Percentiles rank a stretch among this genome's conserved stretches.
Evolutionary conservation across 2,797 vertebrate species (phyloP).

Genomic region (Eleutherodactylus coqui): DNA sequence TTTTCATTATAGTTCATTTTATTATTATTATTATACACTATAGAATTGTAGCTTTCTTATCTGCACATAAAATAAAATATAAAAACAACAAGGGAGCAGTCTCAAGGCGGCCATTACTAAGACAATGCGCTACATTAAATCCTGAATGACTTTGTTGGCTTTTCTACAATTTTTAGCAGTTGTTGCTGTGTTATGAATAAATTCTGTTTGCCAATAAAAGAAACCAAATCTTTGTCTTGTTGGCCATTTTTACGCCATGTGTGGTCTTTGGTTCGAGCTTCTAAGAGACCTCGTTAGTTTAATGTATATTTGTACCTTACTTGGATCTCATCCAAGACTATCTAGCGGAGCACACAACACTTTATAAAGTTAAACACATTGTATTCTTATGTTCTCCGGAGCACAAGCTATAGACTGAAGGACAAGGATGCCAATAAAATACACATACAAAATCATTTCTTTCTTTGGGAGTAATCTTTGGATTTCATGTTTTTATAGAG

Average conservation of each 20-base stretch:
- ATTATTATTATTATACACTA: neutral
- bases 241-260: slow-evolving; percentile 33
- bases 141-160: neutral
- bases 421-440: slow-evolving; percentile 44
- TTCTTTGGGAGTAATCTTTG: neutral
- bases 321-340: slow-evolving; percentile 52
- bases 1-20: too few relatives aligned
- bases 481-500: slow-evolving; percentile 1
- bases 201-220: slow-evolving; percentile 12
- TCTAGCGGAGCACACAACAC: slow-evolving; percentile 46
- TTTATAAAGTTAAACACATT: slow-evolving; percentile 50
- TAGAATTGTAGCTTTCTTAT: neutral
- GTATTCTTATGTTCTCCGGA: slow-evolving; percentile 48
- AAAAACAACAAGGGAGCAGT: too few relatives aligned
- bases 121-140: neutral
- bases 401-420: slow-evolving; percentile 45
- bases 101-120: neutral
- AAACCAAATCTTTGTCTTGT: slow-evolving; percentile 8
- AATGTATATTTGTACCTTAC: slow-evolving; percentile 53
- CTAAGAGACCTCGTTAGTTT: slow-evolving; percentile 35
- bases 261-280: slow-evolving; percentile 44
- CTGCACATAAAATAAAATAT: neutral
- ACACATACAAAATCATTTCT: slow-evolving; percentile 16
- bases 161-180: neutral
- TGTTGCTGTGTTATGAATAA: neutral